Evolutionary conservation across 2,113 vertebrate genomes (phyloP).

Genomic region (Pteronura brasiliensis): DNA sequence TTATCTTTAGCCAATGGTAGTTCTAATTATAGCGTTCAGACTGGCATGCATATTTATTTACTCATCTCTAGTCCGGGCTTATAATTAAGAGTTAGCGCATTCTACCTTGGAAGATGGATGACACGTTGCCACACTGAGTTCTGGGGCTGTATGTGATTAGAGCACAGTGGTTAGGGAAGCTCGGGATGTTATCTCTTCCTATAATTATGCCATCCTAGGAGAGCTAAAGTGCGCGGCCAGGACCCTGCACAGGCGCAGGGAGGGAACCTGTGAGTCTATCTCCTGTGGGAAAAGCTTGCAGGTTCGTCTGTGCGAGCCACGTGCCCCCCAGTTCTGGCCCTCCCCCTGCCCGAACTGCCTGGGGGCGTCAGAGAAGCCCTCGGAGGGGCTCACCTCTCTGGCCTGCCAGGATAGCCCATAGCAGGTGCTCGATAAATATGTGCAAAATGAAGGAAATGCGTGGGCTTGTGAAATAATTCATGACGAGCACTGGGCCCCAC

Average conservation of each 20-base stretch:
- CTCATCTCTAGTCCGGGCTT: background rate
- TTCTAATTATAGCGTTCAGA: conserved; percentile 50
- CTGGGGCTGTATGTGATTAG: background rate
- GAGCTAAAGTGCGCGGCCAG: background rate
- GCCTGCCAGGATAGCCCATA: background rate
- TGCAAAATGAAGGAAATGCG: background rate
- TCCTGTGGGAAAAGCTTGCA: accelerated
- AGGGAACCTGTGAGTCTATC: background rate
- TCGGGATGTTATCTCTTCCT: background rate
- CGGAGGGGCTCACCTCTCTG: background rate
- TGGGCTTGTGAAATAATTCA: background rate
- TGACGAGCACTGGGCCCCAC: no score
- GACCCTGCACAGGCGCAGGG: accelerated
- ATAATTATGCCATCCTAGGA: background rate
- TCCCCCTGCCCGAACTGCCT: no score
- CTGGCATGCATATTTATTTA: conserved; percentile 51
- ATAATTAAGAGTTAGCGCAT: background rate
- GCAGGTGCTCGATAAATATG: background rate
- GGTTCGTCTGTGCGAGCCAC: background rate
- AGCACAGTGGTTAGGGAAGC: background rate
- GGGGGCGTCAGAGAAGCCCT: background rate
- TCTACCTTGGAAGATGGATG: conserved; percentile 8
- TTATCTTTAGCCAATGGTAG: conserved; percentile 18
- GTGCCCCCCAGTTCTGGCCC: background rate
- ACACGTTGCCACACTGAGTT: background rate